Conservation (phyloP, 30 jellyfish, hydroid and myxozoan genomes). For the Aurelia sp. region DNA sequence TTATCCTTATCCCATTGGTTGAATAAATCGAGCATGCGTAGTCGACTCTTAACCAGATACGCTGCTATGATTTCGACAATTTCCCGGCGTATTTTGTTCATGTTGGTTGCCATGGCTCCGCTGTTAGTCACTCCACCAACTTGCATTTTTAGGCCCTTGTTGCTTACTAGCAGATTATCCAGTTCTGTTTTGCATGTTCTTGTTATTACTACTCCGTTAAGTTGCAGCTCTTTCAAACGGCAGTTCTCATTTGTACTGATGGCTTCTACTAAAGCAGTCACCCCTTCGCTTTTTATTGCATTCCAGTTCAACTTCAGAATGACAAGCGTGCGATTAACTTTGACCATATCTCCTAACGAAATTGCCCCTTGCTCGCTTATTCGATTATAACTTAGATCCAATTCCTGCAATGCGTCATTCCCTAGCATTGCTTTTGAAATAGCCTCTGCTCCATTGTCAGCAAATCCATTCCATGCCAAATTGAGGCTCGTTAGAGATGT, state of each 20-base stretch:
- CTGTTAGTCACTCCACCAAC: constrained; percentile 75
- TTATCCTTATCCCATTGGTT: constrained; percentile 93
- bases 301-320: constrained; percentile 66
- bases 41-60: constrained; percentile 67
- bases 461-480: constrained; percentile 83
- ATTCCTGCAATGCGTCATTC: constrained; percentile 33
- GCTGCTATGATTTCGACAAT: constrained; percentile 65
- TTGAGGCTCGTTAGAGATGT: constrained; percentile 15
- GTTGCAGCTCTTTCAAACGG: constrained; percentile 26
- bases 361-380: constrained; percentile 58
- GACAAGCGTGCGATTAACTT: constrained; percentile 14
- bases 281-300: constrained; percentile 63
- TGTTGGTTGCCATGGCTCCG: constrained; percentile 48
- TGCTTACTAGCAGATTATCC: constrained; percentile 43
- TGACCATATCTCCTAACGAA: constrained; percentile 39
- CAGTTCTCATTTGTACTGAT: constrained; percentile 30
- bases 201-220: constrained; percentile 61
- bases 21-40: constrained; percentile 89
- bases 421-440: constrained; percentile 50
- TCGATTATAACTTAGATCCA: constrained; percentile 73
- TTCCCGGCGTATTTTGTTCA: constrained; percentile 67
- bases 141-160: constrained; percentile 28
- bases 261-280: constrained; percentile 37
- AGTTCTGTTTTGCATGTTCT: constrained; percentile 49
- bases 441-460: constrained; percentile 84